These are phyloP conservation scores for Parauchenoglanis ngamensis DNA, from an alignment of 2,797 vertebrate genomes.

Conservation along the genomic window DNA sequence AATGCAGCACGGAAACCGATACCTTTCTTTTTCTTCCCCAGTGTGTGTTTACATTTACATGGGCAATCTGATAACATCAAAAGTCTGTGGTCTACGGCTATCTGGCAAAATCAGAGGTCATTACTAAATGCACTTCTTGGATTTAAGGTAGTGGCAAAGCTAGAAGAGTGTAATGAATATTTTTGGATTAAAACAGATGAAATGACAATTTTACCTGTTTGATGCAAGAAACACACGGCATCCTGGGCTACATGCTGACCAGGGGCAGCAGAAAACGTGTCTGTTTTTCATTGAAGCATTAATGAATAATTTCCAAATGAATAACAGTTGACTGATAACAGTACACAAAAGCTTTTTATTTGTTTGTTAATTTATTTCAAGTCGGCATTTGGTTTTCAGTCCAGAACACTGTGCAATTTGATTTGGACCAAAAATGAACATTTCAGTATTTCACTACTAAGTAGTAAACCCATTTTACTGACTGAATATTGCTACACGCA, in stretches of 20 bases:
- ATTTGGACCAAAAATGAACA: neutral
- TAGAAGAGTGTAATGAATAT: neutral
- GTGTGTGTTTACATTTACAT: neutral
- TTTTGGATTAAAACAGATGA: neutral
- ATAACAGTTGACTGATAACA: neutral
- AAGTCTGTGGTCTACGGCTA: neutral
- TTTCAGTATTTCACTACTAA: neutral
- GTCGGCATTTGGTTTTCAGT: neutral
- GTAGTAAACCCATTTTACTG: neutral
- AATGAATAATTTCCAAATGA: neutral
- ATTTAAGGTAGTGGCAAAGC: neutral
- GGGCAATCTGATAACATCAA: neutral
- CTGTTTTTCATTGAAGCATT: neutral
- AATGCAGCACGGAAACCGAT: neutral
- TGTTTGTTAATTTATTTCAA: neutral
- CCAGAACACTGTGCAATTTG: neutral
- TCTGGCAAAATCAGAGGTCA: neutral
- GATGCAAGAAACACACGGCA: neutral
- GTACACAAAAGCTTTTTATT: neutral
- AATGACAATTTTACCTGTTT: neutral
- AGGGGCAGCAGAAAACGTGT: neutral
- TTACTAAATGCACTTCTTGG: neutral
- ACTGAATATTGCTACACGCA: neutral
- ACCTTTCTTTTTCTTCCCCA: too few species aligned
- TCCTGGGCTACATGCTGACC: neutral